Percentiles rank a stretch among this genome's conserved stretches.
phyloP scores from a whole-genome alignment of 2,113 vertebrate species.

The Chlamydotis undulata region DNA sequence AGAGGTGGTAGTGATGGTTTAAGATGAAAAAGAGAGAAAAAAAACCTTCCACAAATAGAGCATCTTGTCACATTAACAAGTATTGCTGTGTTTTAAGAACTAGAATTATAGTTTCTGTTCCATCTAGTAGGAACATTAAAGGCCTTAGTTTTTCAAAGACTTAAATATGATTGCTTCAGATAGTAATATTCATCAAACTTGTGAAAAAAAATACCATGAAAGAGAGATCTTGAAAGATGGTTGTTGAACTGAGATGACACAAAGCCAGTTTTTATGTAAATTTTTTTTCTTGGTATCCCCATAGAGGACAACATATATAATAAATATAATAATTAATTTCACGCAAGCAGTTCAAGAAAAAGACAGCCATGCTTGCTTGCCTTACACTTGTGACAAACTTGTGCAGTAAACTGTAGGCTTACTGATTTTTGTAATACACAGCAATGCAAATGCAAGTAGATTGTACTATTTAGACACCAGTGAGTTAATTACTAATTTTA shows the following conservation, averaged over 20 bases:
- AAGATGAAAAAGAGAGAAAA: background rate
- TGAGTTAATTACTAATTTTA: background rate
- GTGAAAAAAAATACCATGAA: background rate
- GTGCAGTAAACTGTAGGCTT: background rate
- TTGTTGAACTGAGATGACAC: background rate
- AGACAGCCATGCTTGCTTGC: background rate
- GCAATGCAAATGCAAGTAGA: background rate
- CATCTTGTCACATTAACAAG: background rate
- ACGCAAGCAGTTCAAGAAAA: background rate
- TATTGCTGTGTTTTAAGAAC: background rate
- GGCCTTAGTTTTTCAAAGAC: background rate
- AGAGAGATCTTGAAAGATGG: background rate
- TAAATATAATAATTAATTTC: background rate
- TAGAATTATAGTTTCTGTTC: background rate
- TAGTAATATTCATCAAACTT: background rate
- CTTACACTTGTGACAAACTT: background rate
- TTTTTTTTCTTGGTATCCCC: background rate
- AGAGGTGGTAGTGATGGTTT: background rate
- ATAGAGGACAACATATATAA: background rate
- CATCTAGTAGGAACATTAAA: background rate
- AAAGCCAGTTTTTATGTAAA: background rate
- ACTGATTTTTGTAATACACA: background rate
- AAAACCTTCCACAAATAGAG: background rate
- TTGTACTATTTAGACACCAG: fast-evolving
- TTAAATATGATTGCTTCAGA: background rate